Base-by-base conservation (phyloP, 2,888 invertebrate genomes). In the Pilophorus perplexus region DNA sequence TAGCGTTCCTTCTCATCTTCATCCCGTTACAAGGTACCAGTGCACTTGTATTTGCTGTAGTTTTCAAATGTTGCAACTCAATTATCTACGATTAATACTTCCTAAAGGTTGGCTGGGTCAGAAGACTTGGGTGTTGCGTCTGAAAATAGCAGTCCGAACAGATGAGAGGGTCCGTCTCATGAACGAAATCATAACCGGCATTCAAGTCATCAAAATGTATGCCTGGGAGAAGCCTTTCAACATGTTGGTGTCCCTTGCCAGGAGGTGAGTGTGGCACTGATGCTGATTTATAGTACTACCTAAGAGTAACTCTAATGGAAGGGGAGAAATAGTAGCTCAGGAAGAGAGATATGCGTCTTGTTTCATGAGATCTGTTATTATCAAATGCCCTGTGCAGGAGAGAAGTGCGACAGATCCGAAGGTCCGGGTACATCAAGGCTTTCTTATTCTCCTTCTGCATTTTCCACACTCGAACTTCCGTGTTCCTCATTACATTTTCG, bases 141-240 rank as follows among this genome's bases (percentile, higher is more conserved):
- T 90, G 71, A 84, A 86, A 74, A 93, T 92, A 0, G 94, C 95
- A 0, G 78, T 87, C 12, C 82, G 89, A 68, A n/a, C n/a, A n/a
- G n/a, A n/a, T n/a, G n/a, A n/a, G n/a, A n/a, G n/a, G n/a, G n/a
- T n/a, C n/a, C n/a, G 92, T 4, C 80, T 94, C 52, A 95, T 95
- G 87, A 93, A 90, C 74, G 95, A 96, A 78, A 88, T 94, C 67
- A 84, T 93, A 33, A 83, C 84, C 8, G 92, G 90, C 0, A 92
- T 93, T 74, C 85, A 89, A 74, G 89, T 92, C 14, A 90, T 93
- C 74, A 93, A 93, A 79, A 92, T 93, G 91, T 93, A 92, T 76
- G 87, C 90, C 0, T 93, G 93, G 87, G 93, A 93, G 77, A 85
- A 84, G 72, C 88, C 90, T 0, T 93, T 93, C 75, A 85, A 87